A percentile compares a stretch with the other conserved stretches of the same genome.
These are phyloP conservation scores for Sebastes minor DNA, from an alignment of 2,797 vertebrate genomes.

Conservation along the genomic window DNA sequence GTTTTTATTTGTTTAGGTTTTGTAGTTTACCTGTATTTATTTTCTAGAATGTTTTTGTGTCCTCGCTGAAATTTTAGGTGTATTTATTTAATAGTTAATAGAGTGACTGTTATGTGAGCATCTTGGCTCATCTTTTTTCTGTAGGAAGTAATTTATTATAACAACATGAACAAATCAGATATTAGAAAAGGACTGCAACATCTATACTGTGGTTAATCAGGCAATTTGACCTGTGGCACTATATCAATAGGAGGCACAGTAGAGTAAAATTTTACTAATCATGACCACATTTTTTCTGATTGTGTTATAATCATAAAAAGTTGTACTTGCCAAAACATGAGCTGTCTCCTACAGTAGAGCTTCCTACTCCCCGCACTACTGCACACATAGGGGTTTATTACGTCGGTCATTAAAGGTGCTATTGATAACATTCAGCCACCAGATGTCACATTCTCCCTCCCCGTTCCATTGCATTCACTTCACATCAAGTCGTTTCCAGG, in stretches of 20 bases:
- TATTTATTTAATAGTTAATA: conserved; percentile 61
- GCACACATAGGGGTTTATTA: conserved; percentile 13
- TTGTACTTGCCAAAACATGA: conserved; percentile 21
- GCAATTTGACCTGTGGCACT: background rate
- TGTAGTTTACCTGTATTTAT: conserved; percentile 54
- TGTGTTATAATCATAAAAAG: background rate
- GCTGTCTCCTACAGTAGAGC: background rate
- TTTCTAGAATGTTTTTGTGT: conserved; percentile 53
- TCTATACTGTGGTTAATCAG: conserved; percentile 4
- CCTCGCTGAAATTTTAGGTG: conserved; percentile 37
- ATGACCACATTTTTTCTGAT: conserved; percentile 1
- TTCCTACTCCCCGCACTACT: background rate
- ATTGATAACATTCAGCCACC: too few species aligned
- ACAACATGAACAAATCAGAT: conserved; percentile 15
- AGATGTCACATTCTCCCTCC: too few species aligned
- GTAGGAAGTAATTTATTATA: conserved; percentile 27
- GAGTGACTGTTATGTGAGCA: conserved; percentile 48
- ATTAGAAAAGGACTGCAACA: background rate
- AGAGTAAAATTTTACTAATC: background rate
- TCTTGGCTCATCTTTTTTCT: conserved; percentile 20
- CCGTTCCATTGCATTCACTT: too few species aligned
- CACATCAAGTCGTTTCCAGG: too few species aligned
- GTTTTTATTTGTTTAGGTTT: conserved; percentile 56
- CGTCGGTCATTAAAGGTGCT: background rate
- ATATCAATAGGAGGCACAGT: background rate